Evolutionary conservation across 2,797 vertebrate species (phyloP), one percentile per base, ranked within the genome.

Genomic region (Adrianichthys oophorus): DNA sequence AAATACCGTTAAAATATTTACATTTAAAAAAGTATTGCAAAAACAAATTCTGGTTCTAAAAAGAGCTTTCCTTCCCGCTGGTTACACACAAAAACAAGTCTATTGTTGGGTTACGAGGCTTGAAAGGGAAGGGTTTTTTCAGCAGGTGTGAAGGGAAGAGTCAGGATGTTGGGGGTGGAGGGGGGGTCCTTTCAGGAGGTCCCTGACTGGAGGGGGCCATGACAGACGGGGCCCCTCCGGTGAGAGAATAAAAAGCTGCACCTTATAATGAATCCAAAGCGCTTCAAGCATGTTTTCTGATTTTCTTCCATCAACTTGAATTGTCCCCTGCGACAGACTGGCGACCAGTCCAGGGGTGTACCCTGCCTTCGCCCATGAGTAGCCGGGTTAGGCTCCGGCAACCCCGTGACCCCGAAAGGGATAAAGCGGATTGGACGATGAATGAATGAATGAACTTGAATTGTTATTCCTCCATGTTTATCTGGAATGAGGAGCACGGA

Each of bases 1-100:
- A 68, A 76, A 85, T 76, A 82, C 62, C 77, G 80, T 84, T 84
- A 64, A 86, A 82, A 87, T 86, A 85, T 87, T 88, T 90, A 88
- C 88, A 87, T 89, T 87, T 87, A 83, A 85, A 60, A 72, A 52
- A 80, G 65, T 64, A 74, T 70, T 62, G 45, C 66, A 62, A 4
- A 64, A 82, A 62, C 53, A 75, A 52, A 76, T 29, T 29, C 41
- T 1, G 60, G 77, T 74, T 83, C 83, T 86, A 87, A 77, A 89
- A 75, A 76, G 87, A 88, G 82, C 86, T 89, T 87, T 79, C 80
- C 71, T 81, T 61, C 68, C 76, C 68, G 71, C 87, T 59, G 67
- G 41, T 61, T 70, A 65, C 15, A 58, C 77, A 82, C 74, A 79
- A 54, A 65, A 64, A 58, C 56, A 67, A 56, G 66, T 67, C 74